These are phyloP conservation scores for Sylvicapra grimmia DNA, from an alignment of 2,113 vertebrate genomes.

Conservation along the genomic window DNA sequence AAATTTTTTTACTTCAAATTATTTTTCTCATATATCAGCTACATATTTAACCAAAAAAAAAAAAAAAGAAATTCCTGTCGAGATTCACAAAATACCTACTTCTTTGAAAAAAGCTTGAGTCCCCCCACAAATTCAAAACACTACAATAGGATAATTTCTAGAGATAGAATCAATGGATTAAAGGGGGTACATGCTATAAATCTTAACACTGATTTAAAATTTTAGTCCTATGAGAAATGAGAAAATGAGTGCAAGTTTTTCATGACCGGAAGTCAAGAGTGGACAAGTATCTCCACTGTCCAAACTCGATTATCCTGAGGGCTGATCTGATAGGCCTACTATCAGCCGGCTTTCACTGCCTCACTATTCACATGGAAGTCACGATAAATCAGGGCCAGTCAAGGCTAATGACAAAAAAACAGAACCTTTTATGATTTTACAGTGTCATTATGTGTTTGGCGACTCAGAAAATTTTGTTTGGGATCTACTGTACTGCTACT, in stretches of 20 bases:
- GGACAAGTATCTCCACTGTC: background rate
- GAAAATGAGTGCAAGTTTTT: background rate
- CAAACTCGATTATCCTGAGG: background rate
- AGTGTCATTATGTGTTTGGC: slow-evolving; percentile 57
- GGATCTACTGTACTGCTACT: background rate
- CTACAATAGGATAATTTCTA: background rate
- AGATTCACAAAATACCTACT: background rate
- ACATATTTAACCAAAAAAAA: background rate
- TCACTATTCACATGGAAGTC: slow-evolving; percentile 36
- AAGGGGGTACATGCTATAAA: background rate
- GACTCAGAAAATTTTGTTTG: slow-evolving; percentile 64
- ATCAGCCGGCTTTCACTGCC: background rate
- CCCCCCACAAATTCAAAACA: background rate
- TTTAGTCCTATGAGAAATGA: background rate
- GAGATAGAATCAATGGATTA: background rate
- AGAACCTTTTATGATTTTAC: slow-evolving; percentile 21
- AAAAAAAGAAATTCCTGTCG: background rate
- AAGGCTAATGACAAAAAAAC: slow-evolving; percentile 50
- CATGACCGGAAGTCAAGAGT: background rate
- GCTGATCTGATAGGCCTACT: background rate
- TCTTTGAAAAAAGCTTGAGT: background rate
- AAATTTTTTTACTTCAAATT: background rate
- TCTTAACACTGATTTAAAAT: background rate
- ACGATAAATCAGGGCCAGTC: slow-evolving; percentile 55
- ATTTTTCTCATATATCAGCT: background rate